These are phyloP conservation scores for Urocynchramus pylzowi DNA, from an alignment of 2,113 vertebrate genomes.

Conservation along the genomic window DNA sequence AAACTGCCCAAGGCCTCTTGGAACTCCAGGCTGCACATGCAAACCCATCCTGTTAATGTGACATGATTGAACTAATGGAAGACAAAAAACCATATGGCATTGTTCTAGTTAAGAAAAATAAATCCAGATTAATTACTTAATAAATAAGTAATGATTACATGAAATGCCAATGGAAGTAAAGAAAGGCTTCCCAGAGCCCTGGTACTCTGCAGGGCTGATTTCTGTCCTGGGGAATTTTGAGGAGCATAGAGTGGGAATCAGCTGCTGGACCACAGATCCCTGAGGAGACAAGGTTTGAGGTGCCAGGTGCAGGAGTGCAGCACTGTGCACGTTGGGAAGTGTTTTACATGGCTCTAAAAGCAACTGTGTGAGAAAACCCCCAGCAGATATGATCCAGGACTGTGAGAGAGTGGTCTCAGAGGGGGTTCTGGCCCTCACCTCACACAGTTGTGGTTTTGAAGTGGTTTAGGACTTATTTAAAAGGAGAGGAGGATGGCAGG, in stretches of 20 bases:
- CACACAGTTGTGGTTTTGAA: neutral
- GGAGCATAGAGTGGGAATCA: neutral
- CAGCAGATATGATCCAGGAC: fast-evolving
- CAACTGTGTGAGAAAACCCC: neutral
- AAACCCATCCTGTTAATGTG: neutral
- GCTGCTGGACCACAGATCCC: neutral
- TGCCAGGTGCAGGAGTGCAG: neutral
- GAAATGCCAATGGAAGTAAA: neutral
- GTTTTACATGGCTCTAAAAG: neutral
- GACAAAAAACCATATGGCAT: neutral
- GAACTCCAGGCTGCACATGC: neutral
- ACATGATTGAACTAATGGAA: slow-evolving; percentile 16
- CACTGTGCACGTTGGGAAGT: fast-evolving
- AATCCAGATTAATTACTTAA: neutral
- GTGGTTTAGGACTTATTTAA: neutral
- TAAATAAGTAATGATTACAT: neutral
- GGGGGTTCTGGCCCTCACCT: neutral
- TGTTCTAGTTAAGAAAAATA: slow-evolving; percentile 8
- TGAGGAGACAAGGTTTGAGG: neutral
- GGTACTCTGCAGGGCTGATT: neutral
- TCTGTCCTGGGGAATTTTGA: neutral
- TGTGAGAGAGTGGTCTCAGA: neutral
- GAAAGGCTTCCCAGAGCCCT: neutral
- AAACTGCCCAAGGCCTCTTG: neutral
- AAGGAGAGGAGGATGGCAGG: neutral